Evolutionary conservation across 2,113 vertebrate species (phyloP), one percentile per base, ranked within the genome.

Genomic region (Miniopterus natalensis): DNA sequence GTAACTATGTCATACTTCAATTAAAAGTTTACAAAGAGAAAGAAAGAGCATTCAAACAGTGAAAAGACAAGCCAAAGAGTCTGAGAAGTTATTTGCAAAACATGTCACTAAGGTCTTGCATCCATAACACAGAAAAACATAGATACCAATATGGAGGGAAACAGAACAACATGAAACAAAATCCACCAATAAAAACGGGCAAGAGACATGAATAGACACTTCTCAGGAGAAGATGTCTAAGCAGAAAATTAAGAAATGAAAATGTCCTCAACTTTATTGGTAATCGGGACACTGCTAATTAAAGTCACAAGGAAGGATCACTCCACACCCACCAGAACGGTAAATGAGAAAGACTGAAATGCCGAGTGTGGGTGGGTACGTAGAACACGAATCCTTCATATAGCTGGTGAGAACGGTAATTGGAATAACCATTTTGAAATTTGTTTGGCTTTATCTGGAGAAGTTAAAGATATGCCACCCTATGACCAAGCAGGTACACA

Each of bases 271-370:
- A 78, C 40, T 25, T 71, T 63, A 71, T 61, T 47, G 40, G 47
- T 65, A 90, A 92, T 86, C 75, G 71, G 73, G 29, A 18, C 92
- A 59, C 4, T 59, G 8, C 77, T 92, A 71, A 94, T 88, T 78
- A 88, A 93, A 81, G 88, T 68, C 53, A 59, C 13, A 45, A 65
- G 40, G 31, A 84, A 80, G 14, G 59, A 31, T 53, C 27, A 61
- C n/a, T 74, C 45, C 20, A 13, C 15, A 88, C 73, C 74, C 20
- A 71, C 80, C 63, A 79, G 51, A 96, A 78, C 5, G 10, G 12
- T 71, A 53, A 63, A 70, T 36, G 70, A n/a, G 87, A 80, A 66
- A 71, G 57, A 47, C 42, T 73, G 83, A 84, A 89, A 86, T 61
- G 57, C 31, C 45, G 92, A 81, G 25, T 29, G 53, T 74, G 51